These are phyloP conservation scores for Pterophyllum scalare DNA, from an alignment of 2,113 vertebrate species.

Conservation along the genomic window DNA sequence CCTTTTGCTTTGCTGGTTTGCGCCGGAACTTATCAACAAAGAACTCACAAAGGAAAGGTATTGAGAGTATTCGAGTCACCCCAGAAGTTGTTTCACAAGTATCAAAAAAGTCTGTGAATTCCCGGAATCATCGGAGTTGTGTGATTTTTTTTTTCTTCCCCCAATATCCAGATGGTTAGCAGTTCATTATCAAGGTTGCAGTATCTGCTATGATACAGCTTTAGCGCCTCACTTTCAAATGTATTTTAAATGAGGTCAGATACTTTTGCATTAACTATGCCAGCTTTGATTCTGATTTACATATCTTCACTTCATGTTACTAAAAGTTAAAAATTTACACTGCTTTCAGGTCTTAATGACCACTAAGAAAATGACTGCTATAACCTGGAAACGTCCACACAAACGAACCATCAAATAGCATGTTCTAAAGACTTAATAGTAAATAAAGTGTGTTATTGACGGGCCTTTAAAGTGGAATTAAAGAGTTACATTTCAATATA, in stretches of 20 bases:
- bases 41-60: not conserved
- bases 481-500: not conserved
- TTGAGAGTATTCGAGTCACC: not conserved
- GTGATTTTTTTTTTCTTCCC: too few relatives aligned
- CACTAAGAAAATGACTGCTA: not conserved
- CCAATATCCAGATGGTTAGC: constrained; percentile 15
- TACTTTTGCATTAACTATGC: not conserved
- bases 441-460: not conserved
- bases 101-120: not conserved
- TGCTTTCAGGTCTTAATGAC: not conserved
- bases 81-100: not conserved
- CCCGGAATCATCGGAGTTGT: not conserved
- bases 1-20: not conserved
- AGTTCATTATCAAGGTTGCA: not conserved
- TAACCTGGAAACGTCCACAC: not conserved
- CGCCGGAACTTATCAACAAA: not conserved
- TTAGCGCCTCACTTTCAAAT: constrained; percentile 36
- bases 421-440: not conserved
- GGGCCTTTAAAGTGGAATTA: not conserved
- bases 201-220: not conserved
- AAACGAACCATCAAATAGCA: not conserved
- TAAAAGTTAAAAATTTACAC: not conserved
- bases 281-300: not conserved
- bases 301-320: not conserved
- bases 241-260: constrained; percentile 5